Evolutionary conservation across 92 coral and sea anemone genomes (phyloP), one percentile per base, ranked within the genome.

Genomic region (Porites evermanni): DNA sequence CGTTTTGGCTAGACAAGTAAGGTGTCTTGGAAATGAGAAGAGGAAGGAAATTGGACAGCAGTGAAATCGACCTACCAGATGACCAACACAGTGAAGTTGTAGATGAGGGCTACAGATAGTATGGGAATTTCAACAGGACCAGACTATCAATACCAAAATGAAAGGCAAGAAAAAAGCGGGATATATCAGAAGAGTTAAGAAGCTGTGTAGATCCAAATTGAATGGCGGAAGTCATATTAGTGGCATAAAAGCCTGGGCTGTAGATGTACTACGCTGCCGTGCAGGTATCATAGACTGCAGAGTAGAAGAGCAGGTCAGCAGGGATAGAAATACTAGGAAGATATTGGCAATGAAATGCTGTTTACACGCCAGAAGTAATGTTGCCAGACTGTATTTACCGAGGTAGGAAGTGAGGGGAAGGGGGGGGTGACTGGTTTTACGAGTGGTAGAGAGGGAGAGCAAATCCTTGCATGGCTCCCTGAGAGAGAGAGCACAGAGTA

Each of bases 191-290:
- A 38, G 47, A 38, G 47, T 38, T 38, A 38, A 0, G 47, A 38
- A 38, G 47, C 47, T 82, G 61, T 67, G 86, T 72, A 79, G 67
- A 24, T 78, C 67, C 67, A 78, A 86, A 66, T 51, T 86, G 68
- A 14, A 56, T 61, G 87, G 74, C 52, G 70, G 74, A 61, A 87
- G 60, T 87, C 44, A 8, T 9, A 72, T 70, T 64, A 16, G 29
- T 52, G 51, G 69, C 77, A 77, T 86, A 50, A 67, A 79, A 11
- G 18, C 54, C 16, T 86, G 87, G 80, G 47, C 47, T 38, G 47
- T 38, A 38, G 91, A 72, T 74, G 73, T 80, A 61, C 0, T 80
- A 75, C 87, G 87, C 64, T 72, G 67, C 82, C 53, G 72, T 87
- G 47, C 47, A 38, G 47, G 47, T 38, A 38, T 0, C 47, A 38